Conservation (phyloP, 2,113 vertebrate genomes). For the Conger conger region DNA sequence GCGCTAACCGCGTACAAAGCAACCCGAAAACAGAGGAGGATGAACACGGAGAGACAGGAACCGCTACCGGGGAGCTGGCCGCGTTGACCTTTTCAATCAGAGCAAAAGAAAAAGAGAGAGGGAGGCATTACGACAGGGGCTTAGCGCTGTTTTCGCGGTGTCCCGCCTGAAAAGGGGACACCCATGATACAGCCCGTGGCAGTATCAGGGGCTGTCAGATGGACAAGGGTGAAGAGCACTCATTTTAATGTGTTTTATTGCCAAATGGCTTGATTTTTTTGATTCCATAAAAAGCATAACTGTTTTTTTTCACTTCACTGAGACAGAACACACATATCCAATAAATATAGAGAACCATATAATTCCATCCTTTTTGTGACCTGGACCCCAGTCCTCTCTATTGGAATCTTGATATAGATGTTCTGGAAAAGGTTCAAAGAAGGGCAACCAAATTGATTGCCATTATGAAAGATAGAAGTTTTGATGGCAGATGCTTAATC, state of each 20-base stretch:
- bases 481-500: no score
- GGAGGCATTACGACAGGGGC: not conserved
- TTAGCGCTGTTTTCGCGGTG: no score
- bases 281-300: not conserved
- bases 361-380: no score
- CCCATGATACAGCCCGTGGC: not conserved
- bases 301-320: not conserved
- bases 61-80: not conserved
- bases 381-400: no score
- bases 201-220: not conserved
- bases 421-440: no score
- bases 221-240: not conserved
- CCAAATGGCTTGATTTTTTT: not conserved
- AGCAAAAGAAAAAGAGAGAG: not conserved
- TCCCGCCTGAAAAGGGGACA: not conserved
- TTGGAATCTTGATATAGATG: no score
- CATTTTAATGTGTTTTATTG: not conserved
- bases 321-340: not conserved
- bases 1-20: not conserved
- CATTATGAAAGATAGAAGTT: no score
- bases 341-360: no score
- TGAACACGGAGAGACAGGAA: not conserved
- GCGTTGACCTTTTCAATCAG: not conserved
- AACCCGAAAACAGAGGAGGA: not conserved
- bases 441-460: no score